Base-by-base conservation (phyloP, 2,888 invertebrate species). In the Eugnorisma glareosa region DNA sequence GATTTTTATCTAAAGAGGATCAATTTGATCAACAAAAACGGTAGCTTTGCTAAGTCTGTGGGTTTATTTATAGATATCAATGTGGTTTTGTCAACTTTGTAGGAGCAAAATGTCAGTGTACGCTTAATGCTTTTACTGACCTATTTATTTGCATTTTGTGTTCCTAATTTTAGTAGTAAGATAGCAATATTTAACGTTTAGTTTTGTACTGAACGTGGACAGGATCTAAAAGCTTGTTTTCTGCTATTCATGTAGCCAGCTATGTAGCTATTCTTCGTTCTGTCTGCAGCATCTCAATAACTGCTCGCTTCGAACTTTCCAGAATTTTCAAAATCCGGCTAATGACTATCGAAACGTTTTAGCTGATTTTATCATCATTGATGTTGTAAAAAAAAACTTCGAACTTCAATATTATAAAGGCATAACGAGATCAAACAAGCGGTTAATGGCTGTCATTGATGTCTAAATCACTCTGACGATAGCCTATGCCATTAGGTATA, bases 381-480 rank as follows among this genome's bases (percentile, higher is more conserved):
- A 81, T 64, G 45, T 57, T 59, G n/a, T 31, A n/a, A 45, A 59
- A 74, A 70, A 63, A 6, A 31, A 67, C 24, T 67, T 43, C 15
- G 11, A 37, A 51, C 63, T 28, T 48, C 77, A 69, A 88, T n/a
- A n/a, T 87, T 87, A 87, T 79, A 87, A 86, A 77, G 37, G 10
- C 75, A 84, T 88, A 88, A 84, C 66, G 67, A 71, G 73, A 57
- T 24, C 48, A 67, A 83, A 86, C 71, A 63, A 79, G 71, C 69
- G 73, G 54, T 13, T 82, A 82, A 84, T 82, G 37, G 13, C 11
- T 45, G 24, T 6, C 37, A 67, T 67, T 82, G 54, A 77, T 75
- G 31, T 71, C 37, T 63, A 54, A 71, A 80, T 80, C 51, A 61
- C 48, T 40, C n/a, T 48, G 57, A n/a, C 21, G 18, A 24, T 57